Percentiles rank a stretch among this genome's conserved stretches.
Evolutionary conservation across 2,888 invertebrate species (phyloP).

Genomic region (Dromius quadrimaculatus): DNA sequence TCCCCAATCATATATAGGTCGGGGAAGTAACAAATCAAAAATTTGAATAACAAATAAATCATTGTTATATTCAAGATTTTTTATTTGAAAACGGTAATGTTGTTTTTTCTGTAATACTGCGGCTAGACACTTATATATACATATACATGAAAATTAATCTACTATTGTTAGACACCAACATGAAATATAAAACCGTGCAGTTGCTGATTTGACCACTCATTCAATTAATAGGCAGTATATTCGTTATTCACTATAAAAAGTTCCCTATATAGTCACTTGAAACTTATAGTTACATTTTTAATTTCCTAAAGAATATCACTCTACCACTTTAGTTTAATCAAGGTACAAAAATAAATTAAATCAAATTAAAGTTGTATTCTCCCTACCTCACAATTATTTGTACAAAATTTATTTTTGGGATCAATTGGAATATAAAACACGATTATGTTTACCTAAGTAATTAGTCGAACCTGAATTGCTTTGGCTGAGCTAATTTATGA

Average conservation of each 20-base stretch:
- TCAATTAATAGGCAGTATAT: slow-evolving; percentile 46
- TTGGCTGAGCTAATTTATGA: too few relatives aligned
- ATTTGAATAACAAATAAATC: neutral
- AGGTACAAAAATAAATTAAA: slow-evolving; percentile 43
- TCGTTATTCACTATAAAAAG: slow-evolving; percentile 40
- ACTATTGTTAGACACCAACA: slow-evolving; percentile 42
- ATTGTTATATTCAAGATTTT: slow-evolving; percentile 20
- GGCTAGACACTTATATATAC: slow-evolving; percentile 40
- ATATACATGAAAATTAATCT: slow-evolving; percentile 26
- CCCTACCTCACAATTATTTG: slow-evolving; percentile 12
- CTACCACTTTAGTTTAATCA: slow-evolving; percentile 34
- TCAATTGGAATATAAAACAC: too few relatives aligned
- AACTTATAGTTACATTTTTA: slow-evolving; percentile 27
- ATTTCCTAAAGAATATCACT: slow-evolving; percentile 26
- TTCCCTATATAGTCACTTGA: slow-evolving; percentile 11
- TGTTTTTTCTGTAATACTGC: slow-evolving; percentile 45
- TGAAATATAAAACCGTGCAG: slow-evolving; percentile 42
- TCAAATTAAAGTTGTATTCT: slow-evolving; percentile 27
- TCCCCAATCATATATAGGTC: too few relatives aligned
- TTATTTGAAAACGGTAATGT: slow-evolving; percentile 50
- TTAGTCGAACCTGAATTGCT: too few relatives aligned
- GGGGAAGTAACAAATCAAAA: neutral
- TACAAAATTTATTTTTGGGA: slow-evolving; percentile 22
- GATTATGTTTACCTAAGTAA: too few relatives aligned
- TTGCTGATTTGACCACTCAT: slow-evolving; percentile 29